Evolutionary conservation across 2,113 vertebrate species (phyloP).

Genomic region (Cryptotis parvus): DNA sequence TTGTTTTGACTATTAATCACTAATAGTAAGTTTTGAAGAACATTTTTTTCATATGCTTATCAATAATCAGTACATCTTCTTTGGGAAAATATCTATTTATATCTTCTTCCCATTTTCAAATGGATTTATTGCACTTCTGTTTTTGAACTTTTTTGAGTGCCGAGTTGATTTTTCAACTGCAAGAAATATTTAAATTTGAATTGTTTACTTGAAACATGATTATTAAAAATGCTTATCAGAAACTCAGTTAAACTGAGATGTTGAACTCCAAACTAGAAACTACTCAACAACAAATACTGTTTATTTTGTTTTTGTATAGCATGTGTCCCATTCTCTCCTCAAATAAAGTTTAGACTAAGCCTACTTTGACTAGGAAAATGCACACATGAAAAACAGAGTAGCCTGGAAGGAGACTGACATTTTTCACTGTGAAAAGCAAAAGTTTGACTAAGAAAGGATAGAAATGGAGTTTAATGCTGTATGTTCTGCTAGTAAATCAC

Average conservation of each 20-base stretch:
- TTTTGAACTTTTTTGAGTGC: too few relatives aligned
- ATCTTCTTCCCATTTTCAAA: too few relatives aligned
- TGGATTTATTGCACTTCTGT: too few relatives aligned
- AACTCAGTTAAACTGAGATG: background rate
- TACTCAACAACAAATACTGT: background rate
- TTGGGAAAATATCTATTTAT: too few relatives aligned
- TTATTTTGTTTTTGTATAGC: background rate
- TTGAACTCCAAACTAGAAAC: constrained; percentile 22
- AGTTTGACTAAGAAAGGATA: background rate
- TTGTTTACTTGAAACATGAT: constrained; percentile 8
- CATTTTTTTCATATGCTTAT: too few relatives aligned
- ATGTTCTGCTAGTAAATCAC: constrained; percentile 43
- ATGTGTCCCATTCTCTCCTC: background rate
- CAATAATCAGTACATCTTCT: too few relatives aligned
- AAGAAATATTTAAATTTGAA: constrained; percentile 28
- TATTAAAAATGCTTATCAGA: background rate
- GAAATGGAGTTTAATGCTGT: background rate
- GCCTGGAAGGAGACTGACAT: background rate
- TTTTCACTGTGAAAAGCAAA: constrained; percentile 22
- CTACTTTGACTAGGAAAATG: background rate
- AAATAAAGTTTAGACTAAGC: background rate
- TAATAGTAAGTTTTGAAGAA: too few relatives aligned
- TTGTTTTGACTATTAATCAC: too few relatives aligned
- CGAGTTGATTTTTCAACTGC: background rate
- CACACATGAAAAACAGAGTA: background rate